phyloP scores from a whole-genome alignment of 2,113 vertebrate species.

The Collichthys lucidus region DNA sequence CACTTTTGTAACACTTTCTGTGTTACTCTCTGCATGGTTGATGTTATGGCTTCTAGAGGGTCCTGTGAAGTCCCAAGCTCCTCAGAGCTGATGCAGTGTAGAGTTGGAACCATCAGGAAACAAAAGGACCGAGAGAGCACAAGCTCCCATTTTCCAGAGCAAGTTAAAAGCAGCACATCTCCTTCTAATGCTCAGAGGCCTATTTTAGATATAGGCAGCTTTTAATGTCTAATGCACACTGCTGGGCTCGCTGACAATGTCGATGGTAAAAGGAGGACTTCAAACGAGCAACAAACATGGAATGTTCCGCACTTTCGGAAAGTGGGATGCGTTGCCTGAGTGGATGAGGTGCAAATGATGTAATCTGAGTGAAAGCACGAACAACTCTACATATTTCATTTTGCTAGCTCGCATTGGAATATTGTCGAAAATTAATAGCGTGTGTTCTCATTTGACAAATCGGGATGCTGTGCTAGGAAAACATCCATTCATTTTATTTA shows the following conservation, averaged over 20 bases:
- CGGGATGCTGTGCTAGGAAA: background rate
- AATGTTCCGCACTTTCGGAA: slow-evolving; percentile 55
- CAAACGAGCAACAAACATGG: slow-evolving; percentile 70
- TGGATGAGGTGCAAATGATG: slow-evolving; percentile 62
- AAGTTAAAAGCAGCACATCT: slow-evolving; percentile 79
- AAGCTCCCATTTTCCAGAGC: slow-evolving; percentile 79
- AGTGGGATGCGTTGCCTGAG: slow-evolving; percentile 27
- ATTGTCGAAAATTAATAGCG: slow-evolving; percentile 19
- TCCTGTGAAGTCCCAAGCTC: slow-evolving; percentile 80
- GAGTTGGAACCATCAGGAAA: slow-evolving; percentile 79
- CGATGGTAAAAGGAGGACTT: slow-evolving; percentile 69
- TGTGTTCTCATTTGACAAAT: slow-evolving; percentile 20
- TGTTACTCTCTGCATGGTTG: slow-evolving; percentile 77
- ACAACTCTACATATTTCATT: slow-evolving; percentile 30
- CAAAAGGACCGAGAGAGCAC: slow-evolving; percentile 79
- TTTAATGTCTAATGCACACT: slow-evolving; percentile 81
- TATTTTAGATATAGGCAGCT: slow-evolving; percentile 78
- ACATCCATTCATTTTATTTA: slow-evolving; percentile 12
- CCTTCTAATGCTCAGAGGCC: slow-evolving; percentile 80
- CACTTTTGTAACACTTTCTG: slow-evolving; percentile 73
- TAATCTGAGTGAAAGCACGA: slow-evolving; percentile 61
- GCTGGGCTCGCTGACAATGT: slow-evolving; percentile 72
- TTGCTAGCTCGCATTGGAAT: slow-evolving; percentile 25
- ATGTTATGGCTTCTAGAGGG: slow-evolving; percentile 82
- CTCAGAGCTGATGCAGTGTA: slow-evolving; percentile 77